Conservation (phyloP, 2,888 invertebrate species). For the Cremastinae sp. region DNA sequence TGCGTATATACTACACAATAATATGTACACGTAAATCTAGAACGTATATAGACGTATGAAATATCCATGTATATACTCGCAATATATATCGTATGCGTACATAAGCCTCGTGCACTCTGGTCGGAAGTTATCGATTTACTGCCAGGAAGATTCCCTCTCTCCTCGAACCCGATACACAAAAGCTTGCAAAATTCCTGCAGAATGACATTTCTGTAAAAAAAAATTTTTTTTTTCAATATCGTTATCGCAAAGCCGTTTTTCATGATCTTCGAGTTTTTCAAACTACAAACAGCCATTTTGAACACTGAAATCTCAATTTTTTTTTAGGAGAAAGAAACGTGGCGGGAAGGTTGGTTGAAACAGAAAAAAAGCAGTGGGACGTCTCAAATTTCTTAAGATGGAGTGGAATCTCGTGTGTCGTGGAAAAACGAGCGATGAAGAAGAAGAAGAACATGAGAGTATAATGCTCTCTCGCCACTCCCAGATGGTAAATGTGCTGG, state of each 20-base stretch:
- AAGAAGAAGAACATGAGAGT: conserved; percentile 12
- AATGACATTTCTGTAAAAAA: too few relatives aligned
- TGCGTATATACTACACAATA: conserved; percentile 50
- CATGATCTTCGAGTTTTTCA: too few relatives aligned
- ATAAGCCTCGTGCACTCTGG: conserved; percentile 31
- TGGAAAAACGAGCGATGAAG: conserved; percentile 29
- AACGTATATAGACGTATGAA: conserved; percentile 31
- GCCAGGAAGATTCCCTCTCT: conserved; percentile 29
- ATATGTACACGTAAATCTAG: conserved; percentile 24
- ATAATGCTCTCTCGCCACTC: conserved; percentile 51
- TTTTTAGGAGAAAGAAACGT: conserved; percentile 8
- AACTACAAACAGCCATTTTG: too few relatives aligned
- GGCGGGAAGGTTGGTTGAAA: conserved; percentile 12
- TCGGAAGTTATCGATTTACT: conserved; percentile 56
- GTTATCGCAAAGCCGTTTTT: too few relatives aligned
- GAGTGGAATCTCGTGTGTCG: conserved; percentile 28
- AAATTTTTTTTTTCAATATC: too few relatives aligned
- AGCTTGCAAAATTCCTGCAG: too few relatives aligned
- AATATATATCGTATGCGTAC: conserved; percentile 16
- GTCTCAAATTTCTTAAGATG: conserved; percentile 32
- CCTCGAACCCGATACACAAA: not conserved
- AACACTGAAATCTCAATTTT: not conserved
- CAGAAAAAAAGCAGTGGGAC: not conserved
- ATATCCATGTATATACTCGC: conserved; percentile 21
- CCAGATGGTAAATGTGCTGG: conserved; percentile 60